These are phyloP conservation scores for Oedothorax gibbosus DNA, from an alignment of 1,140 invertebrate genomes.

Conservation along the genomic window DNA sequence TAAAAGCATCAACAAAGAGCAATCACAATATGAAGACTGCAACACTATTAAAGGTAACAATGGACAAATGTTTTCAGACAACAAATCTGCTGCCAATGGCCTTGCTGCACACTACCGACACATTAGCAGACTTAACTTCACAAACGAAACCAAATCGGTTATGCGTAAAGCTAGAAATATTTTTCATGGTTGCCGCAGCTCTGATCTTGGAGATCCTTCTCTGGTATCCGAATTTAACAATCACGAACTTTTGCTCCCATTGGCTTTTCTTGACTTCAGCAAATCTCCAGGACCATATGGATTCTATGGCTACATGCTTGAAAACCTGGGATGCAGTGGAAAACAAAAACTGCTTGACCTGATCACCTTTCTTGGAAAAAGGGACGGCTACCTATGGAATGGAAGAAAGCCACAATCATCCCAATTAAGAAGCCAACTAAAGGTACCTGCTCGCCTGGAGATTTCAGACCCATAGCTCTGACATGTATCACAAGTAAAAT, in stretches of 20 bases:
- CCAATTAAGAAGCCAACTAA: no score
- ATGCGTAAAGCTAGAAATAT: no score
- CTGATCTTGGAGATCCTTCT: conserved; percentile 5
- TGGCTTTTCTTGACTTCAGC: not conserved
- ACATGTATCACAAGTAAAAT: no score
- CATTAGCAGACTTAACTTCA: no score
- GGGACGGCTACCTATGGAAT: no score
- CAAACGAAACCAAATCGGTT: not conserved
- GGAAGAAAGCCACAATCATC: no score
- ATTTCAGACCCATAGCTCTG: no score
- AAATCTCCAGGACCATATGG: conserved; percentile 6
- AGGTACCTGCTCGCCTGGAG: no score
- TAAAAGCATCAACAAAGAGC: not conserved
- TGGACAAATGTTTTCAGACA: conserved; percentile 18
- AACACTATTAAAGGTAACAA: conserved; percentile 4
- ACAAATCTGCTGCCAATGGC: no score
- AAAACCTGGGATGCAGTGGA: not conserved
- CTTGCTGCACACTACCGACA: no score
- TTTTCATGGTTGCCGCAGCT: conserved; percentile 14
- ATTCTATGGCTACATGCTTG: not conserved
- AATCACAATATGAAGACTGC: not conserved
- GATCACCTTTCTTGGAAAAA: not conserved
- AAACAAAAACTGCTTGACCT: conserved; percentile 1
- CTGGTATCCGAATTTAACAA: not conserved
- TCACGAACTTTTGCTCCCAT: not conserved